Evolutionary conservation across 2,113 vertebrate genomes (phyloP), one percentile per base, ranked within the genome.

Genomic region (Tenrec ecaudatus): DNA sequence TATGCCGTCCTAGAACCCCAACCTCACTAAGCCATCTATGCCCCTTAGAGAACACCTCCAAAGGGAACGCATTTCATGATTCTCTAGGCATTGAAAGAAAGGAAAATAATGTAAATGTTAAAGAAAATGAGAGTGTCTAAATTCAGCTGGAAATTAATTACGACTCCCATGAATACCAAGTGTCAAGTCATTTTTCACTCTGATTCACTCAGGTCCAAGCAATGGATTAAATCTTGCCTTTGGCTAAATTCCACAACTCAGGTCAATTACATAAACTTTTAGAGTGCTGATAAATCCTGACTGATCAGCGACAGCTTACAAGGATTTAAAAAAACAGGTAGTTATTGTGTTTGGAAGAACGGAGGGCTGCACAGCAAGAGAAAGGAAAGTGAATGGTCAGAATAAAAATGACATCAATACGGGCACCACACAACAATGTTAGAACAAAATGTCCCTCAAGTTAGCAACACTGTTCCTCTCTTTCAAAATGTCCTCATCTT

Each of bases 201-300:
- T 57, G 38, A 93, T 76, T 86, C 80, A 93, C 16, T 76, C 22
- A 68, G 27, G 3, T 83, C 66, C 38, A 93, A 82, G 62, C 58
- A 90, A 93, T 93, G 33, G 33, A 92, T 66, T 81, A 78, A 82
- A 68, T 79, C 57, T 62, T 94, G 78, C 23, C 58, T 86, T 89
- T 89, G 19, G 71, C 60, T 71, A 94, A 93, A 87, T 93, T 90
- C 47, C 20, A 77, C 17, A 93, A 29, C 33, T 76, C 29, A 66
- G 90, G 20, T 94, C 79, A 92, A 95, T 87, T 29, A 66, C 87
- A 87, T 83, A 31, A 69, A 88, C 47, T 62, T 95, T 81, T 40
- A 81, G 79, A n/a, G 33, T 83, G 40, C 33, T 58, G 31, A 47
- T 86, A 31, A 86, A 84, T 84, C 29, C 82, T 36, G 10, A 29